A percentile compares a stretch with the other conserved stretches of the same genome.
These are phyloP conservation scores for Tholera decimalis DNA, from an alignment of 2,888 invertebrate species.

Conservation along the genomic window DNA sequence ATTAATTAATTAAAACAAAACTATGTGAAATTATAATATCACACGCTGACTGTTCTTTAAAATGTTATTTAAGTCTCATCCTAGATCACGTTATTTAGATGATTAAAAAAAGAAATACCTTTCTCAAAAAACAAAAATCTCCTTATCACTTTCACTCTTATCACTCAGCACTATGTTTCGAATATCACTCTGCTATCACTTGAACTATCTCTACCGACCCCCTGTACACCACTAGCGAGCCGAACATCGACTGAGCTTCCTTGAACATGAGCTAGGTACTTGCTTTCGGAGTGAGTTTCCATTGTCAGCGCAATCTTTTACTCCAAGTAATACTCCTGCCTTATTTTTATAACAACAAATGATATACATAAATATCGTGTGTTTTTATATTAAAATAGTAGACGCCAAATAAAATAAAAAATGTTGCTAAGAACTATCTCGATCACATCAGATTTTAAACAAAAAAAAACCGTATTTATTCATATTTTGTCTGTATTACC, in stretches of 20 bases:
- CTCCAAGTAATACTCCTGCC: background rate
- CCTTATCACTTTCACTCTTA: slow-evolving; percentile 10
- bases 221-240: slow-evolving; percentile 70
- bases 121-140: background rate
- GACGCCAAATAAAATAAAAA: too few relatives aligned
- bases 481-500: too few relatives aligned
- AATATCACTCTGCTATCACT: slow-evolving; percentile 10
- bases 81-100: background rate
- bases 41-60: too few relatives aligned
- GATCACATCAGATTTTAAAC: too few relatives aligned
- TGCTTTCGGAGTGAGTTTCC: slow-evolving; percentile 74
- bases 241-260: slow-evolving; percentile 75
- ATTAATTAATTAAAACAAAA: too few relatives aligned
- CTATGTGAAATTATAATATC: too few relatives aligned
- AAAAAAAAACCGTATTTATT: too few relatives aligned
- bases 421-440: too few relatives aligned
- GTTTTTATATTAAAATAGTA: too few relatives aligned
- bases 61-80: background rate
- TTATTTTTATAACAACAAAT: too few relatives aligned
- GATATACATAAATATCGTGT: too few relatives aligned
- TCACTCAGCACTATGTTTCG: slow-evolving; percentile 22
- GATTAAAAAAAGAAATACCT: slow-evolving; percentile 27
- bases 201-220: slow-evolving; percentile 21
- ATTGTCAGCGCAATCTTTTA: slow-evolving; percentile 44
- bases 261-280: slow-evolving; percentile 64